phyloP scores from a whole-genome alignment of 2,888 invertebrate genomes.

The Drosophila multiciliata region DNA sequence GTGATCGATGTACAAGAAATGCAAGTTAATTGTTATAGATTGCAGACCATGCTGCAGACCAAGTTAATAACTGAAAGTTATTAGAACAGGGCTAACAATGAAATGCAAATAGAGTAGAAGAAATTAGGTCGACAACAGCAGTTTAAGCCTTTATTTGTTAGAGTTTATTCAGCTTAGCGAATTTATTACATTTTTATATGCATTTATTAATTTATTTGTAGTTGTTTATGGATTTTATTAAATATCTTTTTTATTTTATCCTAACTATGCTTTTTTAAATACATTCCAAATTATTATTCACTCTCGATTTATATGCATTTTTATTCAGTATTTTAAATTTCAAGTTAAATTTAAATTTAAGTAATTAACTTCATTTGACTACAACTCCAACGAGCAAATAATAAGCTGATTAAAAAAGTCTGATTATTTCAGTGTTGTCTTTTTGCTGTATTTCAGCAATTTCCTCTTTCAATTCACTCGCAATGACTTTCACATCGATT shows the following conservation, averaged over 20 bases:
- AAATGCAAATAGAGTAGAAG: neutral
- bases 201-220: neutral
- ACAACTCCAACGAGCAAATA: neutral
- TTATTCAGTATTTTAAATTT: neutral
- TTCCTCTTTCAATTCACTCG: neutral
- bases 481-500: conserved; percentile 3
- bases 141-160: too few relatives aligned
- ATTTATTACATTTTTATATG: neutral
- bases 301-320: neutral
- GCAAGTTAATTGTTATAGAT: conserved; percentile 47
- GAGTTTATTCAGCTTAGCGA: neutral
- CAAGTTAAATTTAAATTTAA: too few relatives aligned
- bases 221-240: neutral
- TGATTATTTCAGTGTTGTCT: neutral
- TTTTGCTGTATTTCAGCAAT: neutral
- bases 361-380: neutral
- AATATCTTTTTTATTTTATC: neutral
- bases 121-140: neutral
- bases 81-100: neutral
- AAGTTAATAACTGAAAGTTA: neutral
- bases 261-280: neutral
- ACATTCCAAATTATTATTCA: neutral
- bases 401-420: conserved; percentile 1
- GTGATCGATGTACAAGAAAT: conserved; percentile 50
- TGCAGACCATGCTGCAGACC: neutral